Evolutionary conservation across 2,888 invertebrate species (phyloP), one percentile per base, ranked within the genome.

Genomic region (Onthophagus sagittarius): DNA sequence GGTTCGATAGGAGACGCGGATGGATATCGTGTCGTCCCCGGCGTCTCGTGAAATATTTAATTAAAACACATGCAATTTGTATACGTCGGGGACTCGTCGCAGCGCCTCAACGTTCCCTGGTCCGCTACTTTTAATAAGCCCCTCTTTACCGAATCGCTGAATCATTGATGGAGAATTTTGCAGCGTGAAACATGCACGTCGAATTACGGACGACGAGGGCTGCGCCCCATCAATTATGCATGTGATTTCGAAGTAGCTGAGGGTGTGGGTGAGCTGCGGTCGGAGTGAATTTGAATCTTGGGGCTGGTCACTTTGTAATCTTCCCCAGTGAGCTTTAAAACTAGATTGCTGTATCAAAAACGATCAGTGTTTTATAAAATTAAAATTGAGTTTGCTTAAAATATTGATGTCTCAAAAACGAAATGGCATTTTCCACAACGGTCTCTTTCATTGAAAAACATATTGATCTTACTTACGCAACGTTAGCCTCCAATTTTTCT

Each of bases 151-250:
- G 32, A 67, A 67, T 31, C 67, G 67, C 67, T 67, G 67, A 67
- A 67, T 67, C 67, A 67, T 67, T 62, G 53, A 71, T 62, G 62
- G 62, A 71, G 62, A 71, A 31, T 71, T 71, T 62, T 62, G 62
- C 31, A 39, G 71, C 62, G 71, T 71, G 71, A 71, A 71, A 62
- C 71, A 71, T 62, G 71, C 71, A 71, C 39, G 31, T 31, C 62
- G 62, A 71, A 71, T 71, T 71, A 71, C 62, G 62, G 62, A 62
- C 62, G 71, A 23, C 31, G 13, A 62, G n/a, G 71, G 62, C 62
- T 39, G 62, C 71, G 15, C 62, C 23, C 39, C 39, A 15, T 32
- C 67, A 67, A 53, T 53, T 53, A 53, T 53, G 39, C 39, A 53
- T 53, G 39, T 53, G 39, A 53, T 53, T 53, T 53, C 39, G 39